Evolutionary conservation across 1,140 invertebrate species (phyloP), one percentile per base, ranked within the genome.

Genomic region (Hycleus cichorii): DNA sequence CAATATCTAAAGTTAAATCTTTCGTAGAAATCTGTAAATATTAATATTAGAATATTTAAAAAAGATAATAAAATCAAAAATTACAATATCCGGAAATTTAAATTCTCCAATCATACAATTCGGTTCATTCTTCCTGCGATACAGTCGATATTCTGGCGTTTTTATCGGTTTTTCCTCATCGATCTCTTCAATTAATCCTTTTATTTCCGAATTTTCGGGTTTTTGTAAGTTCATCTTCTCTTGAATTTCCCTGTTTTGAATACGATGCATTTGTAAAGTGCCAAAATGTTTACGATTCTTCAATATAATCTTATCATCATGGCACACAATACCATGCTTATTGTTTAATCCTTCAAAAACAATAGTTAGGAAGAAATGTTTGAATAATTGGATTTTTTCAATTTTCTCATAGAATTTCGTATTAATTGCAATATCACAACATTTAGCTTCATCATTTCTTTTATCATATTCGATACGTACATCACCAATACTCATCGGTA

Each of bases 401-500:
- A 86, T 78, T 77, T 87, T 88, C 2, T 77, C 76, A 61, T 86
- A 83, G 66, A 92, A 92, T 9, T 75, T 73, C 5, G 86, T 78
- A 71, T 88, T 86, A 8, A 93, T 81, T 5, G 89, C 86, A 40
- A 93, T 81, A 73, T 93, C 90, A 73, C 85, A 89, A 0, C 82
- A 88, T 56, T 81, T 81, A 25, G 85, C 85, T 0, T 81, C 78
- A 10, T 78, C 75, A 10, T 87, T 85, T 62, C 81, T 81, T 74
- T 91, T 94, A 72, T 94, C 92, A 24, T 77, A 73, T 68, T 93
- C 91, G 9, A 77, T 76, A 64, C 88, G 85, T 45, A 86, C 81
- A 69, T 87, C 83, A 0, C 90, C 91, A 62, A 95, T 87, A 69
- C 90, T 93, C 87, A 95, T 90, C 2, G 93, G 92, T 44, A 95